Conservation (phyloP, 2,113 vertebrate species). For the Carollia perspicillata region DNA sequence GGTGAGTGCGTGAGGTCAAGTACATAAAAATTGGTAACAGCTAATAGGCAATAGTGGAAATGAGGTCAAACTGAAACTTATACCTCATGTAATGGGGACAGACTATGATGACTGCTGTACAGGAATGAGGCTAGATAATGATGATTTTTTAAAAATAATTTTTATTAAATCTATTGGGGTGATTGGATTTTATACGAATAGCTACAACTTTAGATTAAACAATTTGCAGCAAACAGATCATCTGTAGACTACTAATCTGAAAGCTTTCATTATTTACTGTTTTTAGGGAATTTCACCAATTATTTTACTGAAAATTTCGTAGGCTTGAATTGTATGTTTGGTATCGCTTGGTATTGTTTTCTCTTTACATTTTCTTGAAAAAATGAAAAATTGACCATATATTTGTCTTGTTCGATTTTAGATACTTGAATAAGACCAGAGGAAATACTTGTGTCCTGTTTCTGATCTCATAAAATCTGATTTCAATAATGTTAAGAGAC, state of each 20-base stretch:
- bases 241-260: background rate
- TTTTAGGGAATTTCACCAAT: background rate
- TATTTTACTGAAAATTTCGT: constrained; percentile 25
- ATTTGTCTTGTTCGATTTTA: background rate
- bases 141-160: background rate
- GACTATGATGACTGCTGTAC: background rate
- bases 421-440: background rate
- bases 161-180: too few relatives aligned
- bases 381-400: background rate
- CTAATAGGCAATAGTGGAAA: background rate
- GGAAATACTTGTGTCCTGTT: background rate
- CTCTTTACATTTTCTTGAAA: background rate
- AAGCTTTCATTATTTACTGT: constrained; percentile 15
- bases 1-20: background rate
- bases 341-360: background rate
- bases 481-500: background rate
- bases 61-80: background rate
- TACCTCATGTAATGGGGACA: background rate
- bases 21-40: constrained; percentile 8
- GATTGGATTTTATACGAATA: constrained; percentile 10
- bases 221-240: background rate
- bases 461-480: background rate
- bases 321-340: background rate
- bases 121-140: background rate
- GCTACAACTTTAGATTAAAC: background rate